Evolutionary conservation across 2,797 vertebrate genomes (phyloP).

Genomic region (Pangasius mekongensis): DNA sequence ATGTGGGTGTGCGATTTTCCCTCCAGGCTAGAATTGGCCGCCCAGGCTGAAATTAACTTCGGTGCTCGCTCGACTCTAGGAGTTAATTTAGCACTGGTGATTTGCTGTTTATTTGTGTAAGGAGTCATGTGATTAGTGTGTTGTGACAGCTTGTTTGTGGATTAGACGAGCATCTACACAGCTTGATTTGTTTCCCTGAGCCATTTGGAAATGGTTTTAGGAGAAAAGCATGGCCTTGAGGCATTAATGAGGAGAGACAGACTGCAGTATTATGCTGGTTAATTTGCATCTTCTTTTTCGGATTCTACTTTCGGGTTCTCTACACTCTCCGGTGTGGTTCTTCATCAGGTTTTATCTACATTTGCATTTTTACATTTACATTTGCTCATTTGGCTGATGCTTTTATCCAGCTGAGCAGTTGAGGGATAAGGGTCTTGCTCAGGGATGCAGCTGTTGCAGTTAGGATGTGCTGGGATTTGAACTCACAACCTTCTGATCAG

Average conservation of each 20-base stretch:
- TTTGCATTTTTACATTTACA: background rate
- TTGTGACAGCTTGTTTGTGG: conserved; percentile 39
- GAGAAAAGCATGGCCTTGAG: conserved; percentile 15
- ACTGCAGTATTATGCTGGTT: conserved; percentile 10
- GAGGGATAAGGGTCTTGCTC: background rate
- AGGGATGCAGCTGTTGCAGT: background rate
- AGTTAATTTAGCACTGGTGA: conserved; percentile 25
- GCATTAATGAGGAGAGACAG: conserved; percentile 26
- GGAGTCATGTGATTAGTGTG: conserved; percentile 31
- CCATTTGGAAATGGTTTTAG: conserved; percentile 16
- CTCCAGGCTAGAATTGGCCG: background rate
- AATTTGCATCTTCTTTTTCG: conserved; percentile 11
- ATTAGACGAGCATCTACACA: conserved; percentile 25
- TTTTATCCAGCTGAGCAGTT: background rate
- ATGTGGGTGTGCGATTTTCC: background rate
- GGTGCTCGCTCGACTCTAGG: background rate
- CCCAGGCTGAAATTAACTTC: conserved; percentile 27
- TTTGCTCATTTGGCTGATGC: background rate
- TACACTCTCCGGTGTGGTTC: background rate
- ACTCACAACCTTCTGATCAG: background rate
- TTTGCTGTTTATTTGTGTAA: conserved; percentile 27
- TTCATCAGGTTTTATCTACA: background rate
- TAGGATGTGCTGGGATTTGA: background rate
- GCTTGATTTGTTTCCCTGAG: conserved; percentile 22
- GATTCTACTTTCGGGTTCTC: conserved; percentile 1